Conservation (phyloP, 2,797 vertebrate species). For the Numenius phaeopus region DNA sequence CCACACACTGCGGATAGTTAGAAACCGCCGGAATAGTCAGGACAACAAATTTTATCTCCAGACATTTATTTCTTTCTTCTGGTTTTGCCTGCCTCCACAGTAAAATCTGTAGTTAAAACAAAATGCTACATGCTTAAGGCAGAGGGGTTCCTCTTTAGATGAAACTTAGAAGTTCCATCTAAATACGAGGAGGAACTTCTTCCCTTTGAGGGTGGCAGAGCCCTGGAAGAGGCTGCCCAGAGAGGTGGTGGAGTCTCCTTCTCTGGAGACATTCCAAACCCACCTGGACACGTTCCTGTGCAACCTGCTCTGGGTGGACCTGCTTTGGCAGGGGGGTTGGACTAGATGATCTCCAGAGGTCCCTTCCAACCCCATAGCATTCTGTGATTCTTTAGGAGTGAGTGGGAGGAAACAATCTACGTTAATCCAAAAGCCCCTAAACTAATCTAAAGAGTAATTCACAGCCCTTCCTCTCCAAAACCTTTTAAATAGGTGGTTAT, state of each 20-base stretch:
- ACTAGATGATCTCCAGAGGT: too few relatives aligned
- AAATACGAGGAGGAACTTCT: too few relatives aligned
- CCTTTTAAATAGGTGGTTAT: background rate
- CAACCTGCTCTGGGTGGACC: too few relatives aligned
- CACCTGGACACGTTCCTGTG: too few relatives aligned
- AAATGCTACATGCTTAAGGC: background rate
- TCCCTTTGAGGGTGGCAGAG: too few relatives aligned
- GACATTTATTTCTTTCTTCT: background rate
- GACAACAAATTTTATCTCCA: background rate
- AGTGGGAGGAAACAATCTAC: background rate
- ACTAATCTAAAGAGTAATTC: background rate
- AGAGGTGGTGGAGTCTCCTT: too few relatives aligned
- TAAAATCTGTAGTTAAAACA: background rate
- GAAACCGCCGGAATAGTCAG: background rate
- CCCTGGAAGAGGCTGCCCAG: too few relatives aligned
- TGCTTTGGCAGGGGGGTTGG: too few relatives aligned
- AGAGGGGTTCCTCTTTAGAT: background rate
- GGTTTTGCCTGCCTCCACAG: background rate
- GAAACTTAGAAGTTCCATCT: too few relatives aligned
- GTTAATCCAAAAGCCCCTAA: background rate
- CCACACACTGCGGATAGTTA: background rate
- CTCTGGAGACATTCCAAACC: too few relatives aligned
- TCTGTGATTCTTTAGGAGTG: background rate
- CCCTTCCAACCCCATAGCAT: too few relatives aligned
- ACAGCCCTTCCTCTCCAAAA: background rate